Evolutionary conservation across 2,888 invertebrate species (phyloP).

Genomic region (Gryllus longicercus): DNA sequence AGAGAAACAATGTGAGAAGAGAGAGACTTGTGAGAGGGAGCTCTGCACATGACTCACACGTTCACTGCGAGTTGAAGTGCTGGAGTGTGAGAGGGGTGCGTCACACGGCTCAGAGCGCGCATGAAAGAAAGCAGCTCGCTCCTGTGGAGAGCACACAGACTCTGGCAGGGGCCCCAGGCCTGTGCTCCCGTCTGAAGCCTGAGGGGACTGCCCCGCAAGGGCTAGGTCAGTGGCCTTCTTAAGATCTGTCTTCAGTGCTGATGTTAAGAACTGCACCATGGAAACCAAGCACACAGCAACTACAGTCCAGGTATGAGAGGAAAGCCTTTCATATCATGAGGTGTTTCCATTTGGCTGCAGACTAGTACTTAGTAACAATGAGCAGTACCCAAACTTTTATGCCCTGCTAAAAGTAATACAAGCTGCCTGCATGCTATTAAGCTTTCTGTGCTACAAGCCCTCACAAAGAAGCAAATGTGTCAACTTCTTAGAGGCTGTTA

Average conservation of each 20-base stretch:
- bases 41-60: not conserved
- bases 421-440: slow-evolving; percentile 2
- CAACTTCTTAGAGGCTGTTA: not conserved
- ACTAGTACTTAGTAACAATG: no score
- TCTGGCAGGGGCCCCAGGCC: no score
- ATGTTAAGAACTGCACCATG: slow-evolving; percentile 65
- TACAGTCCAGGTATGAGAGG: no score
- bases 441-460: not conserved
- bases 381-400: no score
- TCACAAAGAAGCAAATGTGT: not conserved
- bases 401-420: not conserved
- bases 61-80: slow-evolving; percentile 6
- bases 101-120: not conserved
- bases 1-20: not conserved
- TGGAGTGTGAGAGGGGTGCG: not conserved
- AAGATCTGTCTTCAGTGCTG: slow-evolving; percentile 74
- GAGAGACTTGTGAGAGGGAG: not conserved
- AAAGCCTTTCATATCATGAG: no score
- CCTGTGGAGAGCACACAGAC: not conserved
- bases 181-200: no score
- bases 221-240: slow-evolving; percentile 55
- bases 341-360: no score
- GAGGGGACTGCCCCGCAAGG: slow-evolving; percentile 36
- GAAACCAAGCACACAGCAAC: no score
- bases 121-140: not conserved